Percentiles rank a stretch among this genome's conserved stretches.
phyloP scores from a whole-genome alignment of 2,113 vertebrate genomes.

The Rattus norvegicus region DNA sequence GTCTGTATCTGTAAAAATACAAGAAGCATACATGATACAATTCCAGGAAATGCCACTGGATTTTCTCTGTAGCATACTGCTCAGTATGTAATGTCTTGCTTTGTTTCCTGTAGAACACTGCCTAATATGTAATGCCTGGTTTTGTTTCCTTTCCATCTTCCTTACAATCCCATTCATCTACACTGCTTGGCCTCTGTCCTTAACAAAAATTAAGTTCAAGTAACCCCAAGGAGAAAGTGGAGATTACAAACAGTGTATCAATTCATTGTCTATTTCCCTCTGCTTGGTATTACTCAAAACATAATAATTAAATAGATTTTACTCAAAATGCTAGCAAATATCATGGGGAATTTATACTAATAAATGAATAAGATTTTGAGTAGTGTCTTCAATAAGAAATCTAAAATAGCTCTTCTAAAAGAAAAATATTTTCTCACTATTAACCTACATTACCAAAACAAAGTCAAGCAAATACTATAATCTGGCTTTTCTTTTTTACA shows the following conservation, averaged over 20 bases:
- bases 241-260: not conserved
- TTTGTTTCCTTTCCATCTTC: too few relatives aligned
- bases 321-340: not conserved
- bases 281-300: not conserved
- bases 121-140: not conserved
- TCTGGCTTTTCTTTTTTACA: not conserved
- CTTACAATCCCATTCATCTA: not conserved
- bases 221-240: not conserved
- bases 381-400: not conserved
- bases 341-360: not conserved
- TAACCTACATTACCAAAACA: not conserved
- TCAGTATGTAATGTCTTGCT: not conserved
- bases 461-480: not conserved
- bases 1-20: not conserved
- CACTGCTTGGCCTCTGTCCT: not conserved
- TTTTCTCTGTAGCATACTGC: not conserved
- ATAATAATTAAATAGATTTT: not conserved
- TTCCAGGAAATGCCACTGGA: not conserved
- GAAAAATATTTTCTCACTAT: not conserved
- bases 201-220: not conserved
- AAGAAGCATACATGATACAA: not conserved
- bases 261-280: not conserved
- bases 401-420: not conserved
- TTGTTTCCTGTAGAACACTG: not conserved
- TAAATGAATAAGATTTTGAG: not conserved